Evolutionary conservation across 2,888 invertebrate species (phyloP).

Genomic region (Lomographa bimaculata): DNA sequence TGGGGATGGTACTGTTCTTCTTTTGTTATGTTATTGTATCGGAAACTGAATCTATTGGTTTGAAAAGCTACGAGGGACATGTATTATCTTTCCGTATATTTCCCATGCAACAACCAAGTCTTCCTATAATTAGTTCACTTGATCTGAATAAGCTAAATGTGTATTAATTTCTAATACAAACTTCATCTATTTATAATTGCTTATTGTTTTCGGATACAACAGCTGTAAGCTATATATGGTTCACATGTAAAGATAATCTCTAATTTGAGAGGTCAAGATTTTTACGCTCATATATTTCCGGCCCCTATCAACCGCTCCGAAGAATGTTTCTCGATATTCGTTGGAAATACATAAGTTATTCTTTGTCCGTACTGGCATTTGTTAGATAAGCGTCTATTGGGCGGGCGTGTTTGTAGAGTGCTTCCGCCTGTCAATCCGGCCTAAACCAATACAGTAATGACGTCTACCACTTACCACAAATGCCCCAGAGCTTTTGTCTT

Average conservation of each 20-base stretch:
- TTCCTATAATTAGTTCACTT: too few species aligned
- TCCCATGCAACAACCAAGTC: too few species aligned
- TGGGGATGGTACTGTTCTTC: slow-evolving; percentile 26
- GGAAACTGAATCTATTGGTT: slow-evolving; percentile 15
- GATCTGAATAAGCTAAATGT: too few species aligned
- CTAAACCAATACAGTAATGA: slow-evolving; percentile 65
- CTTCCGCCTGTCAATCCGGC: slow-evolving; percentile 53
- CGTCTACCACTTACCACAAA: slow-evolving; percentile 51
- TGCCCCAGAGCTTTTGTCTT: slow-evolving; percentile 41
- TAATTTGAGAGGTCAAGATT: not conserved
- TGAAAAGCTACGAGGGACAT: too few species aligned
- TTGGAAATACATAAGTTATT: slow-evolving; percentile 33
- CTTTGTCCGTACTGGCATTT: slow-evolving; percentile 35
- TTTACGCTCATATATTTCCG: not conserved
- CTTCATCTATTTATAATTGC: too few species aligned
- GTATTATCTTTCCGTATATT: too few species aligned
- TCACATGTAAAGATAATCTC: too few species aligned
- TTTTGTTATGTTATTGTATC: slow-evolving; percentile 23
- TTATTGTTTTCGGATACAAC: too few species aligned
- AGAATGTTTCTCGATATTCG: slow-evolving; percentile 13
- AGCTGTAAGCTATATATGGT: too few species aligned
- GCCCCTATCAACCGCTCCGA: slow-evolving; percentile 6
- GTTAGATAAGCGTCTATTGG: slow-evolving; percentile 39
- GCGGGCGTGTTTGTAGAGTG: slow-evolving; percentile 52
- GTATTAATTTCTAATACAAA: too few species aligned